phyloP scores from a whole-genome alignment of 2,113 vertebrate genomes.

The Lophotis ruficrista region DNA sequence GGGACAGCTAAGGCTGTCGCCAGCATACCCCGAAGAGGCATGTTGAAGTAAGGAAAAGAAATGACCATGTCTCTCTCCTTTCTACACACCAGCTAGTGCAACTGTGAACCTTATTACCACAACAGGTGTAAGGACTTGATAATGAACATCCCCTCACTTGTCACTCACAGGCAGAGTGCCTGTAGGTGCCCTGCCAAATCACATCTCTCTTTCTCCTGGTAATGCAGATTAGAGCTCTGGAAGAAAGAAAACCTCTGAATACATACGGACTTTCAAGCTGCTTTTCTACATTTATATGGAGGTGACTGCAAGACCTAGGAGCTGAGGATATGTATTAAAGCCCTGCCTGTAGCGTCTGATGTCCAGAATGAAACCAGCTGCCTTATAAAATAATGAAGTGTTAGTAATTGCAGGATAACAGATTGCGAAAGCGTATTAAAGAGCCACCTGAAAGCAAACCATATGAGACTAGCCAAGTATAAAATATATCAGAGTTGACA shows the following conservation, averaged over 20 bases:
- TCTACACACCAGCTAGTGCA: not conserved
- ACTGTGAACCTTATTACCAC: not conserved
- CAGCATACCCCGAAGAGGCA: not conserved
- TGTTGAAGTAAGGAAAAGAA: not conserved
- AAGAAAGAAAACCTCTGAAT: not conserved
- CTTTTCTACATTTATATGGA: not conserved
- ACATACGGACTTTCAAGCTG: not conserved
- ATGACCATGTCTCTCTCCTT: not conserved
- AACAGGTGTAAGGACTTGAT: not conserved
- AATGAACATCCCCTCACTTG: not conserved
- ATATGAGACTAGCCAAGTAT: not conserved
- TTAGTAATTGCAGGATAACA: constrained; percentile 25
- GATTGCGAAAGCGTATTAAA: constrained; percentile 7
- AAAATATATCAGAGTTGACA: not conserved
- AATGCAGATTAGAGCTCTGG: not conserved
- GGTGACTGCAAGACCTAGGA: not conserved
- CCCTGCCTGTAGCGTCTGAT: not conserved
- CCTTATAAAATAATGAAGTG: constrained; percentile 32
- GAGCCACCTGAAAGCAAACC: not conserved
- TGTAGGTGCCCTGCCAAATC: not conserved
- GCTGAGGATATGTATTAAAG: not conserved
- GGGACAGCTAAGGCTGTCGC: not conserved
- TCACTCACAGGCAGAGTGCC: not conserved
- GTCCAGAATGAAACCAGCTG: constrained; percentile 1
- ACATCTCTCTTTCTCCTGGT: not conserved